phyloP scores from a whole-genome alignment of 2,113 vertebrate species.

The Toxotes jaculatrix region DNA sequence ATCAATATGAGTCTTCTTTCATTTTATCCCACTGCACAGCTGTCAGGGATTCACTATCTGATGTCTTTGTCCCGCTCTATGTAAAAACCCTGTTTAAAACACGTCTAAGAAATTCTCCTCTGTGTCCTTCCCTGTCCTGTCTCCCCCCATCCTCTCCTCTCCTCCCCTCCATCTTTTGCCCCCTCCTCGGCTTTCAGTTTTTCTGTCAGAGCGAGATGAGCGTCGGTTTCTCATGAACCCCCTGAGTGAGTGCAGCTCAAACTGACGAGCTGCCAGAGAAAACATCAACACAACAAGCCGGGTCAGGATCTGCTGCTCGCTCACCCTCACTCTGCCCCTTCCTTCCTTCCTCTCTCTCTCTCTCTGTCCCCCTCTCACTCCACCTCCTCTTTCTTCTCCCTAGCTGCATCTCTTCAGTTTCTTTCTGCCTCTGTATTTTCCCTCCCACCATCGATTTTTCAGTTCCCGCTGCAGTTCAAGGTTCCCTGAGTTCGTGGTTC shows the following conservation, averaged over 20 bases:
- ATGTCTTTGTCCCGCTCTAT: no score
- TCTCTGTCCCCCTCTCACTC: not conserved
- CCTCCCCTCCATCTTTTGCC: not conserved
- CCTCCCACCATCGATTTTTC: constrained; percentile 1
- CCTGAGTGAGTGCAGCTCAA: constrained; percentile 51
- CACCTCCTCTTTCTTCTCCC: not conserved
- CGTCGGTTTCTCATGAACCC: constrained; percentile 73
- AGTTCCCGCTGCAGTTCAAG: not conserved
- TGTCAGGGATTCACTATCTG: no score
- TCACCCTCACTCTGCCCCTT: not conserved
- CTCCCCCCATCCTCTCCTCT: not conserved
- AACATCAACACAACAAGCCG: constrained; percentile 66
- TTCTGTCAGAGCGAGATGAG: constrained; percentile 37
- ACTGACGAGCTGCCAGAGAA: constrained; percentile 60
- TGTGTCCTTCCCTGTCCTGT: not conserved
- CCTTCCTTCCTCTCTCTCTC: not conserved
- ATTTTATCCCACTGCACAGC: no score
- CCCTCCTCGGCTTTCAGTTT: not conserved
- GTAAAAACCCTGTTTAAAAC: no score
- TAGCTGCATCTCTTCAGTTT: not conserved
- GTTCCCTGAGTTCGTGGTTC: not conserved
- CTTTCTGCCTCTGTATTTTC: not conserved
- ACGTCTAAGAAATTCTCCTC: no score
- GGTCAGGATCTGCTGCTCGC: constrained; percentile 40
- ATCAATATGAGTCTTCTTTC: no score